phyloP scores from a whole-genome alignment of 1,140 invertebrate species.

The Lepeophtheirus salmonis region DNA sequence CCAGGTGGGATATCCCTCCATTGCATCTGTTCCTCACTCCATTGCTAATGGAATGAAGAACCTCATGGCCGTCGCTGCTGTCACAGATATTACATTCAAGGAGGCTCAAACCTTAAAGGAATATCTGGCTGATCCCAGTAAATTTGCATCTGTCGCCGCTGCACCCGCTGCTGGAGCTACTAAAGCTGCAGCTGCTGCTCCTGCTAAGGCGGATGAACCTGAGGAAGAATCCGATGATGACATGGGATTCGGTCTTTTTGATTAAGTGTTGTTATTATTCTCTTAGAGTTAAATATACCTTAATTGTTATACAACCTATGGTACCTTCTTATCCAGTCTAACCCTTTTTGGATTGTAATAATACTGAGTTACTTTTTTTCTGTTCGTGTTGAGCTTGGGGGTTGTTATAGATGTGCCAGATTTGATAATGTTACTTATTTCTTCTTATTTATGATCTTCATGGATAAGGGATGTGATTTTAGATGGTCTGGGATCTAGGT shows the following conservation, averaged over 20 bases:
- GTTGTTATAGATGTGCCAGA: no score
- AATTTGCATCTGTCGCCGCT: constrained; percentile 54
- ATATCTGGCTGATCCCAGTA: constrained; percentile 63
- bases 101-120: constrained; percentile 82
- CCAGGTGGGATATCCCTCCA: constrained; percentile 79
- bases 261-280: no score
- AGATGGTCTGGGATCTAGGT: no score
- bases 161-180: constrained; percentile 37
- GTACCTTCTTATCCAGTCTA: no score
- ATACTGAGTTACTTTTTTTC: no score
- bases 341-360: no score
- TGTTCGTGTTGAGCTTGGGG: no score
- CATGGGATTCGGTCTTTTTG: constrained; percentile 90
- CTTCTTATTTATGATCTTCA: no score
- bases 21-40: constrained; percentile 89
- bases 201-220: constrained; percentile 56
- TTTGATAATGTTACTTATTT: no score
- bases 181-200: constrained; percentile 41
- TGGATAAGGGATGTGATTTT: no score
- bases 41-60: constrained; percentile 97
- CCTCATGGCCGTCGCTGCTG: constrained; percentile 82
- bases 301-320: no score
- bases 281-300: no score
- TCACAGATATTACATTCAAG: constrained; percentile 82
- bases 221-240: constrained; percentile 73